Percentiles rank a stretch among this genome's conserved stretches.
These are phyloP conservation scores for Lysiphlebus fabarum DNA, from an alignment of 1,140 invertebrate species.

Conservation along the genomic window DNA sequence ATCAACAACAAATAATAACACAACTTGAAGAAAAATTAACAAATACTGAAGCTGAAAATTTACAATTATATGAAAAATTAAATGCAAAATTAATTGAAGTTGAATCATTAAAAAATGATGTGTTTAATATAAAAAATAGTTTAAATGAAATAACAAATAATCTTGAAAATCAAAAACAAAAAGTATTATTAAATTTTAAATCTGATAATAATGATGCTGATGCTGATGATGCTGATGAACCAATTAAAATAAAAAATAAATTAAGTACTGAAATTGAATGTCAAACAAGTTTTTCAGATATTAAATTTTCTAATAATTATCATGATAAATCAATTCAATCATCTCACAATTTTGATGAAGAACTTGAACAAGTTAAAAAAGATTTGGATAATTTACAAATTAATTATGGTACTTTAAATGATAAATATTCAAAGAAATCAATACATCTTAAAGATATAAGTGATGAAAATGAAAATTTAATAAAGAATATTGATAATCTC, in stretches of 20 bases:
- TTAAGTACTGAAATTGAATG: too few relatives aligned
- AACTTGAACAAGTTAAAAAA: not conserved
- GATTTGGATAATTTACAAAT: constrained; percentile 16
- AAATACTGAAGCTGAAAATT: constrained; percentile 5
- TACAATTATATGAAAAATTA: constrained; percentile 27
- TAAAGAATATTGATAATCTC: too few relatives aligned
- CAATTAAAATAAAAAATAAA: constrained; percentile 11
- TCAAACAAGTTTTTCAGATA: constrained; percentile 15
- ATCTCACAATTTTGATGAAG: constrained; percentile 1
- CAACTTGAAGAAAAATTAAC: not conserved
- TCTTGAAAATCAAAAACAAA: constrained; percentile 21
- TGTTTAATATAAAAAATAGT: constrained; percentile 28
- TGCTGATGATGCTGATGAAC: not conserved
- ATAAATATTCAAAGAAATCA: constrained; percentile 19
- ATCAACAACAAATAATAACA: constrained; percentile 6
- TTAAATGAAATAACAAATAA: constrained; percentile 21
- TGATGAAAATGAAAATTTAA: not conserved
- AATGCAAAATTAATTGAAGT: constrained; percentile 28
- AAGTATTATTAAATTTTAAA: constrained; percentile 7
- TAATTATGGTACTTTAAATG: constrained; percentile 22
- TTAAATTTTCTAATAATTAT: not conserved
- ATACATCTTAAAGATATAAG: not conserved
- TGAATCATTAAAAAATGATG: constrained; percentile 26
- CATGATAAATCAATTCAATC: not conserved
- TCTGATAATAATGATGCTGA: constrained; percentile 16